phyloP scores from a whole-genome alignment of 2,888 invertebrate genomes.

The Lasioglossum oenotherae region DNA sequence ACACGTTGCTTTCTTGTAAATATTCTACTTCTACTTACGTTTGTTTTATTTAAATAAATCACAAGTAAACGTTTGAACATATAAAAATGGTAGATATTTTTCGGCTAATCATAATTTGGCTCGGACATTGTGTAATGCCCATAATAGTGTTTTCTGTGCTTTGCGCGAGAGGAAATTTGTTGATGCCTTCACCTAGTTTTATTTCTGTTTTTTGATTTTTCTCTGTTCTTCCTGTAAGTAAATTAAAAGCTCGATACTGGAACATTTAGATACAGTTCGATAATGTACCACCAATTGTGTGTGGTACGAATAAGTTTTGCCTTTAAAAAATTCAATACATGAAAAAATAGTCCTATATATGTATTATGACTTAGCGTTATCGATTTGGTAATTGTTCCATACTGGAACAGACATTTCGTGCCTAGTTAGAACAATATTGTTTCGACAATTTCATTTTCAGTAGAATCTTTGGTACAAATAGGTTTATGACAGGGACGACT shows the following conservation, averaged over 20 bases:
- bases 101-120: constrained; percentile 52
- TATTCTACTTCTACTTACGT: constrained; percentile 8
- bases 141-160: constrained; percentile 50
- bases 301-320: constrained; percentile 1
- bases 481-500: background rate
- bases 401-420: too few relatives aligned
- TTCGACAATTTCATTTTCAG: background rate
- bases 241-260: constrained; percentile 32
- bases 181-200: constrained; percentile 16
- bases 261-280: constrained; percentile 26
- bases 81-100: constrained; percentile 59
- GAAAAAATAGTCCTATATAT: constrained; percentile 51
- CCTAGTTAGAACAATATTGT: background rate
- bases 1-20: background rate
- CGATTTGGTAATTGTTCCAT: constrained; percentile 8
- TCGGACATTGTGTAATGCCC: constrained; percentile 59
- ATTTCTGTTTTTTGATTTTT: background rate
- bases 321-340: constrained; percentile 43
- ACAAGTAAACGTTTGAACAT: constrained; percentile 54
- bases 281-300: constrained; percentile 12
- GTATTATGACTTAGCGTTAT: constrained; percentile 18
- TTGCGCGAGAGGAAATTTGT: constrained; percentile 48
- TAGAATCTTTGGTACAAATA: background rate
- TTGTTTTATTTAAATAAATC: constrained; percentile 52
- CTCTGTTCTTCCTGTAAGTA: constrained; percentile 3